Conservation (phyloP, 2,113 vertebrate species). For the Bucco capensis region DNA sequence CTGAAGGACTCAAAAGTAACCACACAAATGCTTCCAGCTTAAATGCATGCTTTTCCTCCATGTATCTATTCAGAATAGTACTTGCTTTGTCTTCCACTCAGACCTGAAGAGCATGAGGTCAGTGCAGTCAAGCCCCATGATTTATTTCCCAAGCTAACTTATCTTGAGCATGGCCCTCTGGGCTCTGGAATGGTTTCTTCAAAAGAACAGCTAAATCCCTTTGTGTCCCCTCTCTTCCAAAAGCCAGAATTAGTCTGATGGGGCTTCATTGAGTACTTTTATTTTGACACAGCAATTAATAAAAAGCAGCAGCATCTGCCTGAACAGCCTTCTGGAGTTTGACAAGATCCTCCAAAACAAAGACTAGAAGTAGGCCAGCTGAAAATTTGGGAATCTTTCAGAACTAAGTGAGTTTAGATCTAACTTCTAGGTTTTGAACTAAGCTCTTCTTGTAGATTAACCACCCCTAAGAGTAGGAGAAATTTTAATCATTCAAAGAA, state of each 20-base stretch:
- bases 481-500: not conserved
- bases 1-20: slow-evolving; percentile 16
- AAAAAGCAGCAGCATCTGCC: slow-evolving; percentile 22
- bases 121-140: not conserved
- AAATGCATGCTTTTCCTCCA: slow-evolving; percentile 1
- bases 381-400: not conserved
- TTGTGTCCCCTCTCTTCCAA: not conserved
- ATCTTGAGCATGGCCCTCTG: not conserved
- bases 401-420: not conserved
- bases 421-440: not conserved
- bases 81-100: slow-evolving; percentile 18
- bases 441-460: not conserved
- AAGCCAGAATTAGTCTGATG: not conserved
- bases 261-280: not conserved
- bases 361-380: not conserved
- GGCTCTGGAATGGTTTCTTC: slow-evolving; percentile 32
- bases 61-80: slow-evolving; percentile 40
- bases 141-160: slow-evolving; percentile 35
- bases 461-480: not conserved
- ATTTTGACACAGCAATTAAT: slow-evolving; percentile 15
- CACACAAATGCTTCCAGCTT: not conserved
- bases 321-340: not conserved
- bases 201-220: slow-evolving; percentile 1
- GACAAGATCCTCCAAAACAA: slow-evolving; percentile 47
- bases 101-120: slow-evolving; percentile 40